Percentiles rank a stretch among this genome's conserved stretches.
These are phyloP conservation scores for Cryptophagus acutangulus DNA, from an alignment of 2,888 invertebrate genomes.

Conservation along the genomic window DNA sequence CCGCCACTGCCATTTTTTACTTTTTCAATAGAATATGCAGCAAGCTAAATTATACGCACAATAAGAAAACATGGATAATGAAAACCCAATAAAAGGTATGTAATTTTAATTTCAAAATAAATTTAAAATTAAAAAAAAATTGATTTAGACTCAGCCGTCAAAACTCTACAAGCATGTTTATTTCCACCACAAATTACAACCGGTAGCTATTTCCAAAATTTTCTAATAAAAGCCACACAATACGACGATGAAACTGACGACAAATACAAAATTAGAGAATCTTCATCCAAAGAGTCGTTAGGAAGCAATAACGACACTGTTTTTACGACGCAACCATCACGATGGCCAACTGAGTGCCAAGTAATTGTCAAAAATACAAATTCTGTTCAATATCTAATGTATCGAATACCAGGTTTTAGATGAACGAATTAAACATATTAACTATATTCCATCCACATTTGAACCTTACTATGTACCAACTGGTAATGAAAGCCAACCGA, in stretches of 20 bases:
- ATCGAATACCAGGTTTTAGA: conserved; percentile 78
- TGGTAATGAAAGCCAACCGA: conserved; percentile 76
- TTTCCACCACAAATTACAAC: conserved; percentile 52
- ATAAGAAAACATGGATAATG: too few relatives aligned
- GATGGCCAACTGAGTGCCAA: conserved; percentile 89
- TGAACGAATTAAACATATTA: conserved; percentile 74
- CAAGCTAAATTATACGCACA: too few relatives aligned
- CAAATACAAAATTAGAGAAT: conserved; percentile 27
- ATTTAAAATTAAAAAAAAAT: not conserved
- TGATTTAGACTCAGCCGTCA: conserved; percentile 49
- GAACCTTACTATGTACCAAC: conserved; percentile 77
- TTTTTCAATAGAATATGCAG: too few relatives aligned
- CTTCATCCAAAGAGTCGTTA: conserved; percentile 61
- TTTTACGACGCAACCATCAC: conserved; percentile 67
- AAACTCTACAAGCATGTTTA: conserved; percentile 61
- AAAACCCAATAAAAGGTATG: conserved; percentile 24
- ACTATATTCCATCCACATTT: conserved; percentile 63
- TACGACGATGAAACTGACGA: conserved; percentile 44
- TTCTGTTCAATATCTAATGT: too few relatives aligned
- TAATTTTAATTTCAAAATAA: not conserved
- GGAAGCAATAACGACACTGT: conserved; percentile 35
- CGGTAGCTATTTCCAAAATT: conserved; percentile 58
- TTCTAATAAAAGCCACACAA: conserved; percentile 62
- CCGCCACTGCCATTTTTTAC: too few relatives aligned
- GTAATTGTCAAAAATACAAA: conserved; percentile 51